A percentile compares a stretch with the other conserved stretches of the same genome.
These are phyloP conservation scores for Caenorhabditis uteleia DNA, from an alignment of 2,888 invertebrate species.

Conservation along the genomic window DNA sequence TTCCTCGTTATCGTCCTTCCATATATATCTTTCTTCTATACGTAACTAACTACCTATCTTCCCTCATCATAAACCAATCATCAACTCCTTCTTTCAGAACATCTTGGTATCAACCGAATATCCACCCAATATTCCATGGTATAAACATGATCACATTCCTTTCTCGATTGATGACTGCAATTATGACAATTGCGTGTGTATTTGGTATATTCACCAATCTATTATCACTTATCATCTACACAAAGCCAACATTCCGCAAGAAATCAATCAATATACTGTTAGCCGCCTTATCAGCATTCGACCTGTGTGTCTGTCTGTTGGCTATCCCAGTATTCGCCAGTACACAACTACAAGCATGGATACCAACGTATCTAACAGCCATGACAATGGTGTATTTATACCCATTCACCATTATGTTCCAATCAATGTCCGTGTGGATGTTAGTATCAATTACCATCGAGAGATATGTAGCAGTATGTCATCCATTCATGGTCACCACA, in stretches of 20 bases:
- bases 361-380: conserved; percentile 43
- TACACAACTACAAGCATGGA: conserved; percentile 24
- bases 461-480: conserved; percentile 67
- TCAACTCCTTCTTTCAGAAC: too few relatives aligned
- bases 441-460: conserved; percentile 64
- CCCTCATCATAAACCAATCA: too few relatives aligned
- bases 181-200: conserved; percentile 60
- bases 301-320: conserved; percentile 59
- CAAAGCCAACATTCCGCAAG: conserved; percentile 59
- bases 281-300: conserved; percentile 59
- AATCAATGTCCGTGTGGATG: conserved; percentile 55
- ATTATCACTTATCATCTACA: conserved; percentile 61
- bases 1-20: too few relatives aligned
- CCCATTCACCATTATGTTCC: conserved; percentile 64
- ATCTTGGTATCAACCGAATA: too few relatives aligned
- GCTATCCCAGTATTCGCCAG: conserved; percentile 65
- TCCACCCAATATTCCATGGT: neutral
- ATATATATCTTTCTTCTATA: too few relatives aligned
- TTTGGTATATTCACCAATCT: conserved; percentile 60
- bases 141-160: conserved; percentile 27
- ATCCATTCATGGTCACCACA: conserved; percentile 63
- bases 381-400: conserved; percentile 63
- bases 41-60: too few relatives aligned
- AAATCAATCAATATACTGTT: conserved; percentile 66
- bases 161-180: conserved; percentile 49